phyloP scores from a whole-genome alignment of 2,888 invertebrate genomes.

The Pseudanteris insignis region DNA sequence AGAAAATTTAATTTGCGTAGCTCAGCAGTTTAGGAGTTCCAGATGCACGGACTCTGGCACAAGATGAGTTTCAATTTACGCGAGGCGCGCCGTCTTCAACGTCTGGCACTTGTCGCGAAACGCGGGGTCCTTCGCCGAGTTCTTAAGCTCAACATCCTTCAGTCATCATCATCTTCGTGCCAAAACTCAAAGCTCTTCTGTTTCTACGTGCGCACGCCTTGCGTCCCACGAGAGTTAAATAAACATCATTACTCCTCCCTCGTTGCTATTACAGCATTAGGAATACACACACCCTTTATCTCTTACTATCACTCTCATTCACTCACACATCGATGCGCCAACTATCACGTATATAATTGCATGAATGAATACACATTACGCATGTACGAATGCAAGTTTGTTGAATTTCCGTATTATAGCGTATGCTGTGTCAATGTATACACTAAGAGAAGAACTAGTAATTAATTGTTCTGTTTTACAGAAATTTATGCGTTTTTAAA shows the following conservation, averaged over 20 bases:
- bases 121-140: constrained; percentile 31
- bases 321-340: not conserved
- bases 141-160: constrained; percentile 42
- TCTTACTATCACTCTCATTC: not conserved
- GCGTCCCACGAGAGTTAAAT: constrained; percentile 55
- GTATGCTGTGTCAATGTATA: too few species aligned
- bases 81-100: constrained; percentile 39
- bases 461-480: too few species aligned
- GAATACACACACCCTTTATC: constrained; percentile 6
- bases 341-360: too few species aligned
- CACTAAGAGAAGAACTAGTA: too few species aligned
- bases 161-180: constrained; percentile 51
- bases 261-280: constrained; percentile 24
- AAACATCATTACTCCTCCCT: constrained; percentile 60
- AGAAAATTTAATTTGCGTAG: constrained; percentile 65
- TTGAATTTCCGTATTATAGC: too few species aligned
- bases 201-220: constrained; percentile 47
- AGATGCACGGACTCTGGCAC: constrained; percentile 53
- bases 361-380: too few species aligned
- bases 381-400: too few species aligned
- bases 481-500: too few species aligned
- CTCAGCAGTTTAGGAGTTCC: constrained; percentile 60
- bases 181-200: constrained; percentile 52
- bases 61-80: constrained; percentile 61
- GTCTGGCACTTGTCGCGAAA: constrained; percentile 44